Base-by-base conservation (phyloP, 2,113 vertebrate genomes). In the Monopterus albus region DNA sequence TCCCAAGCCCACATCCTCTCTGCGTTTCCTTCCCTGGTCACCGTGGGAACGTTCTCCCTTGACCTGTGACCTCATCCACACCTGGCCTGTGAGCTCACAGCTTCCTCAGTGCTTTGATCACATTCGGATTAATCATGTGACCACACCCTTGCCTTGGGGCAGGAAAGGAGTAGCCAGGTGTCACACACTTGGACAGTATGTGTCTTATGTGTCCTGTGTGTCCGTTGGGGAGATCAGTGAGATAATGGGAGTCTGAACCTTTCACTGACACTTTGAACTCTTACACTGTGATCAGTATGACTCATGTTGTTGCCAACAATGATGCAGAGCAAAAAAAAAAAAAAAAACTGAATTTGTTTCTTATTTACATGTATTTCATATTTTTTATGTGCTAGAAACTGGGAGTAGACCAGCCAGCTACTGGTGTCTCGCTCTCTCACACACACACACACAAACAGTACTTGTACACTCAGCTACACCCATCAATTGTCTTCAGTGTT, bases 51-150 rank as follows among this genome's bases (percentile, higher is more conserved):
- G 17, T 28, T 29, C 28, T 56, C 52, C 52, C 26, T 45, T 25
- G 45, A 76, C 63, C 50, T 68, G 11, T 81, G 72, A 85, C 74
- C 81, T 50, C 26, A 15, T 31, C 46, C 53, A 49, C 75, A 76
- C 69, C 80, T 78, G 75, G 57, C 52, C 70, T 50, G 49, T 21
- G 65, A 79, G 42, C 70, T 66, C 62, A 73, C 33, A 12, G 52
- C 66, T 78, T 59, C 42, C 79, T 63, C n/a, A 1, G 13, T 21
- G 7, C 71, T 87, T 84, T 88, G 88, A 86, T 86, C 73, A 13
- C 21, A 4, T 55, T 55, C 50, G 61, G 67, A 80, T 82, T 57
- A 79, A 75, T 88, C 77, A 86, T 72, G 47, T 78, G 53, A 74
- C 78, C 82, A 65, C 75, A 23, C 78, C 75, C 53, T 42, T 0